These are phyloP conservation scores for Caenorhabditis uteleia DNA, from an alignment of 2,888 invertebrate genomes.

Conservation along the genomic window DNA sequence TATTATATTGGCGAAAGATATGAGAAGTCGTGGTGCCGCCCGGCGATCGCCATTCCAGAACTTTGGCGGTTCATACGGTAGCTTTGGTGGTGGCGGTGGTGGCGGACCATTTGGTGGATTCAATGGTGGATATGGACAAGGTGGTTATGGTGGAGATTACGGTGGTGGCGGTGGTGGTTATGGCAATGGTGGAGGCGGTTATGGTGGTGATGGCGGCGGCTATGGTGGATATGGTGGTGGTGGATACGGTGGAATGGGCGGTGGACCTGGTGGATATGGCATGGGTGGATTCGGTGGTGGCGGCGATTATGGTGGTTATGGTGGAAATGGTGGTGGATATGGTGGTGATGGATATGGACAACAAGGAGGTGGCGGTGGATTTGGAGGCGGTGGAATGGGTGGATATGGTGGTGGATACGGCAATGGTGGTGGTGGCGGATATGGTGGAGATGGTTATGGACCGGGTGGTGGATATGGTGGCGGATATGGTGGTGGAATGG, in stretches of 20 bases:
- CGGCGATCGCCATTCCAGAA: constrained; percentile 20
- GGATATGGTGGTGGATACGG: constrained; percentile 29
- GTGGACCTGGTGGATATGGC: constrained; percentile 37
- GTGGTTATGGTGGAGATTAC: constrained; percentile 31
- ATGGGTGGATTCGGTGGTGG: constrained; percentile 37
- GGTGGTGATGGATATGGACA: constrained; percentile 13
- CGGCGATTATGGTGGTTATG: constrained; percentile 20
- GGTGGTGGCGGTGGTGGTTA: constrained; percentile 30
- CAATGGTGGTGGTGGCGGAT: constrained; percentile 18
- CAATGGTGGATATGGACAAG: too few relatives aligned
- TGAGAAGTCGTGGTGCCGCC: constrained; percentile 15
- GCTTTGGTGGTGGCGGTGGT: constrained; percentile 15
- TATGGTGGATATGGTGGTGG: constrained; percentile 34
- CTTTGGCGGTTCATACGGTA: constrained; percentile 25
- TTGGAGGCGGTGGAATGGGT: constrained; percentile 6
- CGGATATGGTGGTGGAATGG: constrained; percentile 19
- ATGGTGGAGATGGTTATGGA: constrained; percentile 23
- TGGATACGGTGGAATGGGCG: constrained; percentile 40
- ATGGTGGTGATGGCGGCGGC: constrained; percentile 17
- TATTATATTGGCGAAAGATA: constrained; percentile 24
- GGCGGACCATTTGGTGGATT: constrained; percentile 18
- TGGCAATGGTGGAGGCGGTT: constrained; percentile 10
- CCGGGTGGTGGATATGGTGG: constrained; percentile 23
- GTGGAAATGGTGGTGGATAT: constrained; percentile 18
- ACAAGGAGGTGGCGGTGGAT: constrained; percentile 15